phyloP scores from a whole-genome alignment of 2,797 vertebrate genomes.

The Clarias platycephalus region DNA sequence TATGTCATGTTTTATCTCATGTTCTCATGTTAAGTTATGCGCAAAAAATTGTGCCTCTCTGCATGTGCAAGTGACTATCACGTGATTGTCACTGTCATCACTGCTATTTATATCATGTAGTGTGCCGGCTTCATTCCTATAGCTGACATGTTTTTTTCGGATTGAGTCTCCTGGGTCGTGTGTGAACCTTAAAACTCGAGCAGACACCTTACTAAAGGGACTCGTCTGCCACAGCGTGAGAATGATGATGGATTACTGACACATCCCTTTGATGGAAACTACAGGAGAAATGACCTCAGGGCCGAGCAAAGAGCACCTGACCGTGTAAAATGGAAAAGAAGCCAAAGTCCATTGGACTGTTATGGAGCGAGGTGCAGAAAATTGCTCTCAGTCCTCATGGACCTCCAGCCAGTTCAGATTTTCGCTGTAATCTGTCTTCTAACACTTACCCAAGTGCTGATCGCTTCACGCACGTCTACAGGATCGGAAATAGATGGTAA shows the following conservation, averaged over 20 bases:
- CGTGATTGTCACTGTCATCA: background rate
- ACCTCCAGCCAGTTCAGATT: conserved; percentile 19
- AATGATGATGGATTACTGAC: conserved; percentile 41
- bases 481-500: conserved; percentile 16
- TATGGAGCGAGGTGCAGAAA: conserved; percentile 31
- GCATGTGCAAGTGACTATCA: no score
- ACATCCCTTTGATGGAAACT: conserved; percentile 29
- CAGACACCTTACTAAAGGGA: conserved; percentile 18
- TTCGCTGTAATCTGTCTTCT: conserved; percentile 8
- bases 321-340: conserved; percentile 29
- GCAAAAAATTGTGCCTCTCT: background rate
- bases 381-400: conserved; percentile 28
- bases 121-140: background rate
- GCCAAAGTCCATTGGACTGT: conserved; percentile 32
- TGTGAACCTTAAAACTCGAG: conserved; percentile 10
- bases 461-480: conserved; percentile 10
- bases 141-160: background rate
- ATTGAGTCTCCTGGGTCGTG: background rate
- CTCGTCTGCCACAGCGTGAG: conserved; percentile 15
- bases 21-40: background rate
- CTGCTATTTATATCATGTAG: background rate
- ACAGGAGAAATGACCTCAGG: conserved; percentile 28
- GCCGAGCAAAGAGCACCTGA: conserved; percentile 24
- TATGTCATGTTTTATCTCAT: no score
- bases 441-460: conserved; percentile 20